Evolutionary conservation across 2,888 invertebrate genomes (phyloP).

Genomic region (Uloborus plumipes): DNA sequence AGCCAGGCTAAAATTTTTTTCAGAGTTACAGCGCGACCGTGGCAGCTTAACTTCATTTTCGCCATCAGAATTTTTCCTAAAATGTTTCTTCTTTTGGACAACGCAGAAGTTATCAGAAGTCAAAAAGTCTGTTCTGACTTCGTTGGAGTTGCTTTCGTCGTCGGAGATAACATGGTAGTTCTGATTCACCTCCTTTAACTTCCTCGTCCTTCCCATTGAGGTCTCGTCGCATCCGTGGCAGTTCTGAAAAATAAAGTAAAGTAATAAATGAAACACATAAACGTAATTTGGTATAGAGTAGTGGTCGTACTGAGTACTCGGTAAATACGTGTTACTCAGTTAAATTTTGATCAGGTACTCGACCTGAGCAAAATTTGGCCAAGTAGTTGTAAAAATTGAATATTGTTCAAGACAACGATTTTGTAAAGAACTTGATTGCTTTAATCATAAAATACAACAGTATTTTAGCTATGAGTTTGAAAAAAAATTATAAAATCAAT

Average conservation of each 20-base stretch:
- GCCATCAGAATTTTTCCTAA: neutral
- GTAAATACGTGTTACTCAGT: too few species aligned
- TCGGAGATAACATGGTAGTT: constrained; percentile 1
- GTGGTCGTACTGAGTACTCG: too few species aligned
- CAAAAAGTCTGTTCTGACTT: constrained; percentile 25
- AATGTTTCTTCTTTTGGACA: constrained; percentile 15
- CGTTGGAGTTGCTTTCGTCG: neutral
- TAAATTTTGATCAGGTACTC: too few species aligned
- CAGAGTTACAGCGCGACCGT: constrained; percentile 21
- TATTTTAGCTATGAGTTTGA: too few species aligned
- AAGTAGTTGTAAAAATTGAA: too few species aligned
- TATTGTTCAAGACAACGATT: too few species aligned
- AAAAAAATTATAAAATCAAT: too few species aligned
- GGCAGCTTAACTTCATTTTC: neutral
- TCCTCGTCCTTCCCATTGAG: constrained; percentile 54
- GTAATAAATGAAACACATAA: neutral
- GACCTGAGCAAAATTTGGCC: too few species aligned
- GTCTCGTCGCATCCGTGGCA: constrained; percentile 19
- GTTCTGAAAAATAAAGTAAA: constrained; percentile 8
- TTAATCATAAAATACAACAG: too few species aligned
- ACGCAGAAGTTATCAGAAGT: constrained; percentile 48
- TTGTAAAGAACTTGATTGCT: too few species aligned
- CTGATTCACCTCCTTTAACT: constrained; percentile 23
- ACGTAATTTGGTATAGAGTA: too few species aligned
- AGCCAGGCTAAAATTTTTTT: neutral